Percentiles rank a stretch among this genome's conserved stretches.
Evolutionary conservation across 2,113 vertebrate genomes (phyloP).

Genomic region (Mirounga angustirostris): DNA sequence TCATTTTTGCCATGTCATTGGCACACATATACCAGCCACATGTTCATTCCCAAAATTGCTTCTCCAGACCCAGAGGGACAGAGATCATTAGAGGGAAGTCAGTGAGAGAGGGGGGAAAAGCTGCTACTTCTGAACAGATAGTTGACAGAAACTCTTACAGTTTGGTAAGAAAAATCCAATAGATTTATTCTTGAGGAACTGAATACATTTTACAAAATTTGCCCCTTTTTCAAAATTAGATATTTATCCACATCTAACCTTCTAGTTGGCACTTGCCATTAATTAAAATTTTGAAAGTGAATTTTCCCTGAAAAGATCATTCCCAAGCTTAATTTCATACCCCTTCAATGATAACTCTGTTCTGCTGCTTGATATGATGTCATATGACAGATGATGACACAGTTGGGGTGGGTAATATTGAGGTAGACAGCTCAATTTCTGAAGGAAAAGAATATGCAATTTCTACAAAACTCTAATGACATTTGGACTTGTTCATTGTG

Average conservation of each 20-base stretch:
- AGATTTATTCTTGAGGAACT: not conserved
- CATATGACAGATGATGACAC: not conserved
- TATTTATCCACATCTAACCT: not conserved
- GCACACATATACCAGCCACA: not conserved
- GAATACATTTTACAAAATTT: not conserved
- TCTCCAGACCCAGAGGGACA: not conserved
- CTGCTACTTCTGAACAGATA: not conserved
- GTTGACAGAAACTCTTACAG: not conserved
- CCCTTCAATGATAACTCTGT: not conserved
- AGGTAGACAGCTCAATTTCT: not conserved
- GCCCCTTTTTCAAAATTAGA: slow-evolving; percentile 26
- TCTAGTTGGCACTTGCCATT: not conserved
- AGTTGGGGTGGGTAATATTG: not conserved
- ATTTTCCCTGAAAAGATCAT: slow-evolving; percentile 12
- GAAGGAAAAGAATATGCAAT: not conserved
- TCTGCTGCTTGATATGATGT: not conserved
- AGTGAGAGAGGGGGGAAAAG: not conserved
- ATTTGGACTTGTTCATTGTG: not conserved
- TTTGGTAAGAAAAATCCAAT: not conserved
- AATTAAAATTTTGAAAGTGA: slow-evolving; percentile 33
- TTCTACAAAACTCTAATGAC: not conserved
- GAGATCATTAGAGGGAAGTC: not conserved
- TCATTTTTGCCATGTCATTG: not conserved
- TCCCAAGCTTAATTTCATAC: not conserved
- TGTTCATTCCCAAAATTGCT: not conserved